Conservation (phyloP, 2,113 vertebrate species). For the Dascyllus trimaculatus region DNA sequence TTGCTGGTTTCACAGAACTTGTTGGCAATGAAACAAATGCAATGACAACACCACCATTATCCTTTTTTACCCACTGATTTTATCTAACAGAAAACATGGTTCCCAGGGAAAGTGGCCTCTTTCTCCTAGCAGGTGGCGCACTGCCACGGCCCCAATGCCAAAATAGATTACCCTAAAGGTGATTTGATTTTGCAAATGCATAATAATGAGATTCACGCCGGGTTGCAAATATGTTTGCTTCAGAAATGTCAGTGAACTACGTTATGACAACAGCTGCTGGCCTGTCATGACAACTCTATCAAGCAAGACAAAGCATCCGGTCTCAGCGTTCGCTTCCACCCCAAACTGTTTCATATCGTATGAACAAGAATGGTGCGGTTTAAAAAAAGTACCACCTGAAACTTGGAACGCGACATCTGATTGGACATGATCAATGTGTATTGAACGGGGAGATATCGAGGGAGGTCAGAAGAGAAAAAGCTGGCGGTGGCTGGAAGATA, state of each 20-base stretch:
- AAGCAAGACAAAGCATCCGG: slow-evolving; percentile 57
- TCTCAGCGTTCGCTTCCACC: slow-evolving; percentile 25
- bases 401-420: slow-evolving; percentile 23
- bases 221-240: slow-evolving; percentile 71
- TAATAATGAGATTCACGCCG: slow-evolving; percentile 74
- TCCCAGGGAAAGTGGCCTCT: slow-evolving; percentile 21
- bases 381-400: slow-evolving; percentile 37
- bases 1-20: background rate
- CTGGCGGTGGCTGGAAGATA: slow-evolving; percentile 29
- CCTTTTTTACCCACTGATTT: slow-evolving; percentile 34
- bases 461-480: slow-evolving; percentile 41
- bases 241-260: slow-evolving; percentile 60
- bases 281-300: slow-evolving; percentile 64
- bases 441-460: slow-evolving; percentile 27
- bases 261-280: slow-evolving; percentile 61
- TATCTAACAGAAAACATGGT: slow-evolving; percentile 6
- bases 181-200: slow-evolving; percentile 69
- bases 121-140: slow-evolving; percentile 26
- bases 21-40: background rate
- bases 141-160: slow-evolving; percentile 32
- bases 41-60: slow-evolving; percentile 6
- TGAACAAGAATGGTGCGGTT: slow-evolving; percentile 34
- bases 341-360: slow-evolving; percentile 21
- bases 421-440: slow-evolving; percentile 52
- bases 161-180: slow-evolving; percentile 68